Evolutionary conservation across 1,140 invertebrate genomes (phyloP), one percentile per base, ranked within the genome.

Genomic region (Lordiphosa clarofinis): DNA sequence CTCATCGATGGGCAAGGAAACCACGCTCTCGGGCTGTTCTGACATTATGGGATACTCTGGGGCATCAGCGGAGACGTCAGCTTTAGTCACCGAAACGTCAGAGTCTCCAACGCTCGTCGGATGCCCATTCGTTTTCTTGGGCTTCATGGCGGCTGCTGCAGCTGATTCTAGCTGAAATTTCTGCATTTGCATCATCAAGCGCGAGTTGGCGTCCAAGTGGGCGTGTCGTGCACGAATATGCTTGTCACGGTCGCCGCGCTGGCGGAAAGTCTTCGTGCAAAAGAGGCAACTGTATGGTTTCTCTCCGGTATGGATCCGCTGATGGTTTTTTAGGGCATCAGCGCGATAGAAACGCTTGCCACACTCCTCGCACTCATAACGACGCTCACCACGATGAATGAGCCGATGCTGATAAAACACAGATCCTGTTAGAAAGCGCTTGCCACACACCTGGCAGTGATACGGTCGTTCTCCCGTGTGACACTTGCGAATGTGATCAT

Each of bases 371-470:
- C 95, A 96, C 61, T 92, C 92, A 81, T 94, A 95, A 15, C 94
- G 93, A 40, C 94, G 89, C 88, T 97, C 96, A 1, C 96, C 94
- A 0, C 94, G 95, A 81, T 96, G 95, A 37, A 94, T 95, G 1
- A 94, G 89, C 66, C 94, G 90, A 89, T 95, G 92, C 63, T 94
- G 94, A 52, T 94, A 93, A 44, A 93, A 92, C 10, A 94, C 93
- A 4, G 93, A 94, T 0, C 93, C 93, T 3, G 93, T 94, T 1
- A 94, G 90, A 66, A 95, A 95, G 11, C 92, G 92, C 75, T 94
- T 95, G 28, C 92, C 91, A 72, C 94, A 95, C 5, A 93, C 90
- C 19, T 91, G 89, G 53, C 94, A 95, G 50, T 93, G 92, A 76
- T 94, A 95, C 4, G 94, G 94, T 3, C 93, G 90, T 56, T 94